Evolutionary conservation across 2,888 invertebrate species (phyloP).

Genomic region (Eugnorisma glareosa): DNA sequence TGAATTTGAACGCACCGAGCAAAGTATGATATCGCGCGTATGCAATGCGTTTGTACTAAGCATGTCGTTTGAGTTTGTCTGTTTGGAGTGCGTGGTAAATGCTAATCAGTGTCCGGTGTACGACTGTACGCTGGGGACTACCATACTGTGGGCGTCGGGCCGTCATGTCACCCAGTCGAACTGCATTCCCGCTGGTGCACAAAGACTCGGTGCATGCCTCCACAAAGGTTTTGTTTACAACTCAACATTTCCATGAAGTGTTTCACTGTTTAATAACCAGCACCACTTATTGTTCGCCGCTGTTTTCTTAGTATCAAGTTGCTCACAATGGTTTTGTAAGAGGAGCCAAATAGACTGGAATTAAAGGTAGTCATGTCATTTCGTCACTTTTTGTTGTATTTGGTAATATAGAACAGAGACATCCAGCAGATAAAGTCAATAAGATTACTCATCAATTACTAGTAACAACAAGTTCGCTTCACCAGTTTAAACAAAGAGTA

Average conservation of each 20-base stretch:
- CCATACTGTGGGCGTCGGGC: slow-evolving; percentile 55
- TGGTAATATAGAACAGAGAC: slow-evolving; percentile 8
- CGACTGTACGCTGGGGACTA: slow-evolving; percentile 39
- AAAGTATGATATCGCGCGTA: slow-evolving; percentile 52
- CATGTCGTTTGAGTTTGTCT: slow-evolving; percentile 50
- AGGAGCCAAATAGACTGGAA: slow-evolving; percentile 44
- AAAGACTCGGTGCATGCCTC: slow-evolving; percentile 49
- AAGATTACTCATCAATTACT: slow-evolving; percentile 67
- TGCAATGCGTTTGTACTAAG: slow-evolving; percentile 47
- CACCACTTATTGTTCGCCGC: slow-evolving; percentile 76
- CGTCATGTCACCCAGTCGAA: slow-evolving; percentile 38
- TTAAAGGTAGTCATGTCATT: slow-evolving; percentile 20
- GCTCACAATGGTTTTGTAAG: slow-evolving; percentile 61
- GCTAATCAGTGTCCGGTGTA: slow-evolving; percentile 65
- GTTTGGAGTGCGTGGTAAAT: slow-evolving; percentile 51
- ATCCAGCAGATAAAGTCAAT: slow-evolving; percentile 4
- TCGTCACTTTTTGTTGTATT: slow-evolving; percentile 20
- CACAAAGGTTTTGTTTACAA: slow-evolving; percentile 75
- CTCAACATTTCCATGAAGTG: slow-evolving; percentile 80
- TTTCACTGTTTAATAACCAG: slow-evolving; percentile 71
- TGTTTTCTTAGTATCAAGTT: slow-evolving; percentile 74
- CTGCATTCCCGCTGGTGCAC: slow-evolving; percentile 61
- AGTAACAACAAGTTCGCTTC: slow-evolving; percentile 61
- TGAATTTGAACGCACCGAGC: slow-evolving; percentile 65
- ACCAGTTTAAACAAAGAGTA: slow-evolving; percentile 62